Conservation (phyloP, 2,888 invertebrate species). For the Drosophila maculinotata region DNA sequence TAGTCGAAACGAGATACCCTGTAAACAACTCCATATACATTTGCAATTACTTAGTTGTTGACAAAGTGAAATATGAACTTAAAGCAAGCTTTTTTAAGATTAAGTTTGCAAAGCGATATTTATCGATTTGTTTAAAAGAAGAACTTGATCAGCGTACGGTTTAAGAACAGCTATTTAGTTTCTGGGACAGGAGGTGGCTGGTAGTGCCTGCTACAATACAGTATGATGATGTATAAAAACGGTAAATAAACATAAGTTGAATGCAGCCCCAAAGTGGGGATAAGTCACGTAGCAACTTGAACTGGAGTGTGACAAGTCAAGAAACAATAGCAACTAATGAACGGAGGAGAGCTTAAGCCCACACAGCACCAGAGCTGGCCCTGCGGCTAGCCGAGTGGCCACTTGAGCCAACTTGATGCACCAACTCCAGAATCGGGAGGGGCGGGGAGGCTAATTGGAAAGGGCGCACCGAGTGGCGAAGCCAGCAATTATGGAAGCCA, state of each 20-base stretch:
- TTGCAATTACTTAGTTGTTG: too few species aligned
- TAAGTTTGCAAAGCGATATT: too few species aligned
- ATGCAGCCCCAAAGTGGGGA: slow-evolving; percentile 31
- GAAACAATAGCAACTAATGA: slow-evolving; percentile 39
- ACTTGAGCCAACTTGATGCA: slow-evolving; percentile 29
- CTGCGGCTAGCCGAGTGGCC: slow-evolving; percentile 7
- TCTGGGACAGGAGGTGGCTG: too few species aligned
- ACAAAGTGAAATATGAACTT: too few species aligned
- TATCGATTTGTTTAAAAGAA: too few species aligned
- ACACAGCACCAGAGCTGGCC: background rate
- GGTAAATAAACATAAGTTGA: slow-evolving; percentile 6
- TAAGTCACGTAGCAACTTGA: slow-evolving; percentile 69
- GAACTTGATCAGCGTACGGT: too few species aligned
- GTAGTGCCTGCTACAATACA: too few species aligned
- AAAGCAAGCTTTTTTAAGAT: too few species aligned
- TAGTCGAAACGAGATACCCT: too few species aligned
- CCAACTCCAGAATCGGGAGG: slow-evolving; percentile 12
- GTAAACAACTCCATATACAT: too few species aligned
- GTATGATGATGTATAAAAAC: too few species aligned
- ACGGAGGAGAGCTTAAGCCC: slow-evolving; percentile 3
- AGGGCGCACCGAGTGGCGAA: slow-evolving; percentile 36
- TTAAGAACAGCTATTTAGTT: too few species aligned
- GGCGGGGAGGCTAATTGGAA: slow-evolving; percentile 58
- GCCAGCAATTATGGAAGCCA: slow-evolving; percentile 61
- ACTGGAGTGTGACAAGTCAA: slow-evolving; percentile 53